Conservation (phyloP, 1,140 invertebrate genomes). For the Hydropsyche tenuis region DNA sequence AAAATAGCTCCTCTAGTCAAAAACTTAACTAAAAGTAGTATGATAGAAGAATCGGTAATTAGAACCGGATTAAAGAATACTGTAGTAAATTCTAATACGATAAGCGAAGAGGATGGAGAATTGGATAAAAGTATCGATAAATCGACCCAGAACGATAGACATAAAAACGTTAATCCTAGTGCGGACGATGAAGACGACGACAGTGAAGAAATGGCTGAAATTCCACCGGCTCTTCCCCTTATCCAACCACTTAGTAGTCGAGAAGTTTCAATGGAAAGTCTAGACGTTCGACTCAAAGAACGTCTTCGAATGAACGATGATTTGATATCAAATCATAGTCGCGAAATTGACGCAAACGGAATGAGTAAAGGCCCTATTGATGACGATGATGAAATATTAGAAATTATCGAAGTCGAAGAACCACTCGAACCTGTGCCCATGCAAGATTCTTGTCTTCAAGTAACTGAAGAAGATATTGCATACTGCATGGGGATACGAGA, state of each 20-base stretch:
- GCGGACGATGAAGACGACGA: constrained; percentile 73
- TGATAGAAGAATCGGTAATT: constrained; percentile 65
- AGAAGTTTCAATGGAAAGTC: constrained; percentile 79
- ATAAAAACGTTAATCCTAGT: constrained; percentile 24
- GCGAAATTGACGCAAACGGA: constrained; percentile 59
- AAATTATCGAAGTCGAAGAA: constrained; percentile 84
- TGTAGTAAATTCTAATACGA: constrained; percentile 58
- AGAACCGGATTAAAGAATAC: constrained; percentile 65
- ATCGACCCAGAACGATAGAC: constrained; percentile 29
- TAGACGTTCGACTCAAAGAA: constrained; percentile 73
- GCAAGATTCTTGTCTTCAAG: constrained; percentile 84
- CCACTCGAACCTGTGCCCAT: constrained; percentile 79
- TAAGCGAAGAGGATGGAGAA: constrained; percentile 61
- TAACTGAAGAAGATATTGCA: constrained; percentile 91
- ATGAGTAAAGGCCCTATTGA: constrained; percentile 61
- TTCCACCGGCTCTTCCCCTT: constrained; percentile 76
- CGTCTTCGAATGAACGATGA: constrained; percentile 66
- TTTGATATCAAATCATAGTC: constrained; percentile 58
- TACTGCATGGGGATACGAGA: constrained; percentile 79
- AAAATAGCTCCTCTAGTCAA: constrained; percentile 61
- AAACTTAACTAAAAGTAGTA: constrained; percentile 60
- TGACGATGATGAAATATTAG: constrained; percentile 74
- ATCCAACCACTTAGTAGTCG: constrained; percentile 77
- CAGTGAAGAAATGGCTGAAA: constrained; percentile 73
- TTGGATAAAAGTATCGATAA: constrained; percentile 30